Evolutionary conservation across 2,113 vertebrate genomes (phyloP), one percentile per base, ranked within the genome.

Genomic region (Litocranius walleri): DNA sequence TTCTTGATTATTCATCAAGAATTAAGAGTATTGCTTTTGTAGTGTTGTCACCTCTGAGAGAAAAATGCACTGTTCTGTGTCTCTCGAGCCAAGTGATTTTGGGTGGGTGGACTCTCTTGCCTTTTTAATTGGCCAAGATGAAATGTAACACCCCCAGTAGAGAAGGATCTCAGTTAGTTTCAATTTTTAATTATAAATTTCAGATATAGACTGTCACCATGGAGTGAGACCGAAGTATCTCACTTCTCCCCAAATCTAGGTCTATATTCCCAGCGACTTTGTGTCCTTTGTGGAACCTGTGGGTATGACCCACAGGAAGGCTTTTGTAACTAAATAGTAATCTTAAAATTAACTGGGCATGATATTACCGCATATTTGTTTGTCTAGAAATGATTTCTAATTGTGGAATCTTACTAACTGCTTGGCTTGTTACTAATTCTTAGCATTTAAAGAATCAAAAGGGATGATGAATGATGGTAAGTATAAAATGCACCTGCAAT

Each of bases 391-490:
- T 97, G 33, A 97, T 88, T 98, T 95, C 88, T 98, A 96, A 91
- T 92, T 97, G 10, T 97, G 10, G 91, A 98, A 54, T 36, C 85
- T 97, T 98, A 97, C 95, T 98, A 98, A 98, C 59, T 96, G 1
- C 96, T 98, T 98, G 29, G 54, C 96, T 98, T 97, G 91, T 98
- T 98, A 99, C 99, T 99, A 99, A 99, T 96, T 83, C 93, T 98
- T 98, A 97, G 94, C 98, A 97, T 99, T 99, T 97, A 98, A 99
- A 99, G 99, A 99, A 98, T 99, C 98, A 97, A 99, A 99, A 99
- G 99, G 99, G 98, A 99, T 99, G 98, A 99, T 99, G 98, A 99
- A 99, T 98, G 99, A 99, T 96, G 99, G 99, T 99, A 98, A 99
- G 99, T 99, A 57, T 64, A 85, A 93, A 96, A 40, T 89, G 15